Percentiles rank a stretch among this genome's conserved stretches.
phyloP scores from a whole-genome alignment of 1,140 invertebrate genomes.

The Solen grandis region DNA sequence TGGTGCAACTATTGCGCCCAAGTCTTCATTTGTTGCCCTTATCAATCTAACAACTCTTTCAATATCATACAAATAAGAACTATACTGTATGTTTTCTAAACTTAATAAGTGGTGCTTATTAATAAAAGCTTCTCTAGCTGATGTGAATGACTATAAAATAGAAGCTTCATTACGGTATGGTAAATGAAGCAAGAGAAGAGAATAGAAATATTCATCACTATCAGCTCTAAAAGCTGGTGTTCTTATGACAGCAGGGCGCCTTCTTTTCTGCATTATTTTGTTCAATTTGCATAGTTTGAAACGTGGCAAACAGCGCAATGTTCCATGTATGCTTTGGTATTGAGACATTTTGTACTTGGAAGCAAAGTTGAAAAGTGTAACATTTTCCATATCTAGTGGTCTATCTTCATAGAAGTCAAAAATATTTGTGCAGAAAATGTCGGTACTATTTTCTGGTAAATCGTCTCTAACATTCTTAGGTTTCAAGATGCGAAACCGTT shows the following conservation, averaged over 20 bases:
- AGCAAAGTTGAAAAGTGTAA: conserved; percentile 33
- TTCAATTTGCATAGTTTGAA: conserved; percentile 11
- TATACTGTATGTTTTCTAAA: not conserved
- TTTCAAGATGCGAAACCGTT: not conserved
- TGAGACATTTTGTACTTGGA: conserved; percentile 7
- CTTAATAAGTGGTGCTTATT: conserved; percentile 15
- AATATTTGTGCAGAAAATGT: conserved; percentile 14
- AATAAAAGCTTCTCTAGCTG: conserved; percentile 2
- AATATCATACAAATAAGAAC: not conserved
- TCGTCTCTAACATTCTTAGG: not conserved
- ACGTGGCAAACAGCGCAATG: not conserved
- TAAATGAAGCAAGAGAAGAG: conserved; percentile 22
- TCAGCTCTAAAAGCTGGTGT: not conserved
- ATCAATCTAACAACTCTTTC: not conserved
- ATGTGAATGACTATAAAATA: not conserved
- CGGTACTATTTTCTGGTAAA: conserved; percentile 10
- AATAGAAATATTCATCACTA: conserved; percentile 36
- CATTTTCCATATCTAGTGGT: conserved; percentile 17
- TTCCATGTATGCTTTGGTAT: not conserved
- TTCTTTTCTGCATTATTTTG: conserved; percentile 26
- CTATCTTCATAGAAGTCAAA: conserved; percentile 22
- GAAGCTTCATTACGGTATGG: conserved; percentile 21
- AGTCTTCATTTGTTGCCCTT: not conserved
- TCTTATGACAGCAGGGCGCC: conserved; percentile 25
- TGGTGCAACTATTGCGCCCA: not conserved